Conservation (phyloP, 1,140 invertebrate genomes). For the Apis laboriosa region DNA sequence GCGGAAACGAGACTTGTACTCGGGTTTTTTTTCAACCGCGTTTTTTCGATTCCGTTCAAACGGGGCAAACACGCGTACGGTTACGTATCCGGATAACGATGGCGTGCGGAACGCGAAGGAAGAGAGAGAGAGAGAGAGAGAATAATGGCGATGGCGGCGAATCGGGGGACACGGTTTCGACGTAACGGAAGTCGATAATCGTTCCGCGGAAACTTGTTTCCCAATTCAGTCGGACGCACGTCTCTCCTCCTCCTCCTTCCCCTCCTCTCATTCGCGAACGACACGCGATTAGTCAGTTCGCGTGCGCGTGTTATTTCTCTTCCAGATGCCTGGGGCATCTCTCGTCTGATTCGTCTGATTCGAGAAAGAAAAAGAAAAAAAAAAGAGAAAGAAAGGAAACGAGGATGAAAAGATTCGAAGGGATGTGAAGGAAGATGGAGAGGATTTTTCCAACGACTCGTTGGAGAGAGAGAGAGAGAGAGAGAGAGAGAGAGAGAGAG, state of each 20-base stretch:
- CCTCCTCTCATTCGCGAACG: too few relatives aligned
- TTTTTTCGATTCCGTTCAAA: constrained; percentile 26
- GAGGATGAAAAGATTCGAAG: too few relatives aligned
- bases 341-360: too few relatives aligned
- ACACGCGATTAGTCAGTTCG: constrained; percentile 3
- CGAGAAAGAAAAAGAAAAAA: neutral
- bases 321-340: too few relatives aligned
- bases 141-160: neutral
- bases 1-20: neutral
- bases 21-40: neutral
- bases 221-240: constrained; percentile 48
- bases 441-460: too few relatives aligned
- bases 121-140: constrained; percentile 10
- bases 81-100: constrained; percentile 55
- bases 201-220: constrained; percentile 71
- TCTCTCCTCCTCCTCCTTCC: neutral
- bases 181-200: constrained; percentile 69
- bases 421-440: neutral
- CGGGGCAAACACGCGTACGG: constrained; percentile 25
- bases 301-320: neutral
- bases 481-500: too few relatives aligned
- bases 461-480: too few relatives aligned
- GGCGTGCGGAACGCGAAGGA: constrained; percentile 48
- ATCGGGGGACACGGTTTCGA: constrained; percentile 54
- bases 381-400: neutral